Percentiles rank a stretch among this genome's conserved stretches.
These are phyloP conservation scores for Aphelocoma californica DNA, from an alignment of 2,797 vertebrate species.

Conservation along the genomic window DNA sequence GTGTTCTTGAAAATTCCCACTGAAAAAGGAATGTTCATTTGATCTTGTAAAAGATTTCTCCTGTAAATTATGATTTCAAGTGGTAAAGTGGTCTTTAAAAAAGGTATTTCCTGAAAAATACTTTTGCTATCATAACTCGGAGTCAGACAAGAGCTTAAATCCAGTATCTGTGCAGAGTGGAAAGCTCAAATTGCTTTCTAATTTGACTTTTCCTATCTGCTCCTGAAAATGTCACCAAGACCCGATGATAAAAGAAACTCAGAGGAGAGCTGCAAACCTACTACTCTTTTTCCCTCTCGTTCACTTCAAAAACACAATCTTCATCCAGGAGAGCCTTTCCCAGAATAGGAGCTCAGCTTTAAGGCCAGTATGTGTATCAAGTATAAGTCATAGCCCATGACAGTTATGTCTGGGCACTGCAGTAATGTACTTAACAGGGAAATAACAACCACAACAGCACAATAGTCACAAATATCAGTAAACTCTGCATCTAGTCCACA, in stretches of 20 bases:
- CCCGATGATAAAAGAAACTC: neutral
- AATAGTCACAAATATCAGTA: neutral
- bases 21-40: neutral
- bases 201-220: conserved; percentile 8
- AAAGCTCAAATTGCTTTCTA: conserved; percentile 15
- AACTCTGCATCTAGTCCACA: neutral
- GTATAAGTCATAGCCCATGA: neutral
- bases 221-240: conserved; percentile 36
- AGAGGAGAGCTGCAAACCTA: neutral
- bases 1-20: neutral
- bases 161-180: neutral
- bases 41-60: conserved; percentile 35
- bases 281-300: rapidly evolving
- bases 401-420: neutral
- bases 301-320: neutral
- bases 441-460: neutral
- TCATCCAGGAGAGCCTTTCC: neutral
- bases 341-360: neutral
- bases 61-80: conserved; percentile 49
- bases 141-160: neutral
- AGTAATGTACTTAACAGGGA: neutral
- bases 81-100: conserved; percentile 35
- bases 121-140: conserved; percentile 33
- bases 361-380: neutral
- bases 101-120: conserved; percentile 42